Evolutionary conservation across 2,113 vertebrate species (phyloP).

Genomic region (Mus musculus): DNA sequence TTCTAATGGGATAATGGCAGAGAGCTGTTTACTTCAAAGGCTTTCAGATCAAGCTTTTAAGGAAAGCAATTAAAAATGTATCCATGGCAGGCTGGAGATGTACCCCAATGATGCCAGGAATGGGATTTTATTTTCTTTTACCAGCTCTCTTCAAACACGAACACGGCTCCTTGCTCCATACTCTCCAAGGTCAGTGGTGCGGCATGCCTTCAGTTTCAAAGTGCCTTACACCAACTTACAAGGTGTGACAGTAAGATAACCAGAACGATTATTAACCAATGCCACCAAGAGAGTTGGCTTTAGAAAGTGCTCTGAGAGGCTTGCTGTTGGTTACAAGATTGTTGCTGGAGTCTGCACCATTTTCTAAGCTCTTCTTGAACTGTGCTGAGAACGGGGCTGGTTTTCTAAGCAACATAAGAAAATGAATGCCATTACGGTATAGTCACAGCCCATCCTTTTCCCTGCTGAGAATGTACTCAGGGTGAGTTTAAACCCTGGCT

Average conservation of each 20-base stretch:
- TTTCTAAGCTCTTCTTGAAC: conserved; percentile 14
- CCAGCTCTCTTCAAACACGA: not conserved
- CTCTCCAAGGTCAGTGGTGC: conserved; percentile 18
- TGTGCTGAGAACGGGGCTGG: not conserved
- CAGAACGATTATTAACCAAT: conserved; percentile 29
- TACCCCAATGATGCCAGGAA: not conserved
- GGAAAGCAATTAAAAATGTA: conserved; percentile 73
- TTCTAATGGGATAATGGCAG: conserved; percentile 56
- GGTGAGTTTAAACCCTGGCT: conserved; percentile 55
- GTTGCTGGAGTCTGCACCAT: not conserved
- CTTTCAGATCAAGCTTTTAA: conserved; percentile 66
- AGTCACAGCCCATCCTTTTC: not conserved
- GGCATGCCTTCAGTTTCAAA: conserved; percentile 41
- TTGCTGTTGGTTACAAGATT: not conserved
- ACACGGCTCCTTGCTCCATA: not conserved
- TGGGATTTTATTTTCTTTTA: conserved; percentile 38
- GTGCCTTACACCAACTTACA: not conserved
- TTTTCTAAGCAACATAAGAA: conserved; percentile 37
- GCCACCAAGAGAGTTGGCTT: conserved; percentile 18
- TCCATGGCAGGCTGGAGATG: not conserved
- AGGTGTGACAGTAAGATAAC: conserved; percentile 6
- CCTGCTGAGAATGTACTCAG: not conserved
- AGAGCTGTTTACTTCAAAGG: conserved; percentile 62
- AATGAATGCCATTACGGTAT: conserved; percentile 52
- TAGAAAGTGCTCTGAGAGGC: not conserved